Evolutionary conservation across 2,888 invertebrate genomes (phyloP).

Genomic region (Cheilosia vulpina): DNA sequence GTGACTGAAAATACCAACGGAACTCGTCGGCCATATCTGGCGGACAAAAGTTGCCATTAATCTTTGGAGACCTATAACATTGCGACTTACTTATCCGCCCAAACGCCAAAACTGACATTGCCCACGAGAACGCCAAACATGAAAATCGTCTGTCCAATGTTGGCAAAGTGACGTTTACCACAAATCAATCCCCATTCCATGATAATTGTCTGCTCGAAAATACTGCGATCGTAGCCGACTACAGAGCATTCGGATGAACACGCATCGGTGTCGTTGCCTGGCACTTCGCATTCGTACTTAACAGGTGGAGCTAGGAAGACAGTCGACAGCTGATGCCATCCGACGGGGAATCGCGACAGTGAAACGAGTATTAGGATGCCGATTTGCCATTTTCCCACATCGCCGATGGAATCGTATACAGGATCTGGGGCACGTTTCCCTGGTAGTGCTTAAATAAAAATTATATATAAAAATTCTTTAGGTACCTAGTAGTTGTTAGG

Average conservation of each 20-base stretch:
- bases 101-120: slow-evolving; percentile 89
- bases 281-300: slow-evolving; percentile 84
- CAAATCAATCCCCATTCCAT: slow-evolving; percentile 91
- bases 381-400: slow-evolving; percentile 90
- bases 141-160: slow-evolving; percentile 89
- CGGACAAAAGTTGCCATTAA: slow-evolving; percentile 76
- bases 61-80: not conserved
- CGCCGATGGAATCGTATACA: slow-evolving; percentile 87
- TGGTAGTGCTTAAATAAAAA: not conserved
- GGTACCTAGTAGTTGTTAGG: too few relatives aligned
- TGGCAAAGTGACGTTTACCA: slow-evolving; percentile 86
- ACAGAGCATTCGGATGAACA: slow-evolving; percentile 85
- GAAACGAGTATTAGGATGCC: slow-evolving; percentile 87
- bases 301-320: slow-evolving; percentile 89
- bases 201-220: slow-evolving; percentile 88
- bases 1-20: slow-evolving; percentile 89
- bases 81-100: slow-evolving; percentile 88
- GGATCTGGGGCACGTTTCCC: slow-evolving; percentile 83
- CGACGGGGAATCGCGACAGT: slow-evolving; percentile 89
- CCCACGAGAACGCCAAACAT: slow-evolving; percentile 91
- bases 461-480: too few relatives aligned
- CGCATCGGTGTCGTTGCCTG: slow-evolving; percentile 78
- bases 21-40: slow-evolving; percentile 88
- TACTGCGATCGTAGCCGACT: slow-evolving; percentile 86
- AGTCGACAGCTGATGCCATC: slow-evolving; percentile 90